Evolutionary conservation across 1,140 invertebrate species (phyloP), one percentile per base, ranked within the genome.

Genomic region (Zaprionus gabonicus): DNA sequence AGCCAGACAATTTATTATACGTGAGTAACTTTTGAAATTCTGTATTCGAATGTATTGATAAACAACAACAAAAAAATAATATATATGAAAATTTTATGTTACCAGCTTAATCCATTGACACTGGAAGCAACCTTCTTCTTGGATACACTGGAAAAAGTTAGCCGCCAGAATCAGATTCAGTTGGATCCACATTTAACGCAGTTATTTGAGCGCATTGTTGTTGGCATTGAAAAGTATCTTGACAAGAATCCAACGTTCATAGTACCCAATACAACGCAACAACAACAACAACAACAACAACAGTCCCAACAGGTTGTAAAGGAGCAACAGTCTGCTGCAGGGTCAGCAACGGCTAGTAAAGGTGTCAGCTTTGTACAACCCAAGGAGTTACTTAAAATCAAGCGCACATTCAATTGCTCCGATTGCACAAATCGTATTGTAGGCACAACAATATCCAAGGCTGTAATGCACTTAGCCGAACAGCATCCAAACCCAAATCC

Each of bases 31-130:
- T 17, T 64, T 44, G 4, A 12, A 51, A 5, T 15, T 67, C 0
- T 15, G 12, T n/a, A 41, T 41, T 41, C 13, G 2, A 41, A n/a
- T n/a, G 5, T 41, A n/a, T 41, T n/a, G 1, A 15, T n/a, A 15
- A 41, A n/a, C 38, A n/a, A 41, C n/a, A 41, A 7, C n/a, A 46
- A 41, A 7, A 7, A 41, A 17, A 46, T 3, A 9, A 17, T 17
- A 44, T n/a, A 46, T 44, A n/a, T 41, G 15, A n/a, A 41, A 46
- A 46, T 46, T 46, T n/a, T 46, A 9, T 60, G 38, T 44, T 27
- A 4, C 25, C 36, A 92, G 91, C 41, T 92, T 27, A 91, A 92
- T 78, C 91, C 91, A 0, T 49, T 92, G 20, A 91, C 91, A 1
- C 49, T 92, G 66, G 91, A 92, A 38, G 84, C 91, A 1, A 70